Conservation (phyloP, 2,888 invertebrate genomes). For the Penaeus monodon region DNA sequence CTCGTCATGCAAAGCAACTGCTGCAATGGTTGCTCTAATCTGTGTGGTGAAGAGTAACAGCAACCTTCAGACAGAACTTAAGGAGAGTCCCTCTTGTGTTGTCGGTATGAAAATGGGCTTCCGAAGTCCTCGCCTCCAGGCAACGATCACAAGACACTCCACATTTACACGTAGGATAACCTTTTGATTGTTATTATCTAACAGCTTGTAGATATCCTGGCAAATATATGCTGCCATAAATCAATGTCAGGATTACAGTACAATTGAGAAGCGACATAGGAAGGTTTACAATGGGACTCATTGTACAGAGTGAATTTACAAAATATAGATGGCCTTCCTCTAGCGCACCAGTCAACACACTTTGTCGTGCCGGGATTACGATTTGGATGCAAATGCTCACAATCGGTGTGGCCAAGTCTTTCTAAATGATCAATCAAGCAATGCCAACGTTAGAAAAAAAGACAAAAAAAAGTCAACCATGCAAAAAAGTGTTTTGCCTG, state of each 20-base stretch:
- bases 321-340: conserved; percentile 39
- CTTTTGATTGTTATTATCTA: conserved; percentile 57
- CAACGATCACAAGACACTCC: conserved; percentile 35
- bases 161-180: conserved; percentile 49
- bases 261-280: conserved; percentile 55
- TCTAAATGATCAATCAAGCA: neutral
- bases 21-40: conserved; percentile 20
- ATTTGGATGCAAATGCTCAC: neutral
- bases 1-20: conserved; percentile 12
- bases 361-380: neutral
- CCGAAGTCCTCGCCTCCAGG: conserved; percentile 32
- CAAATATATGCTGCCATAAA: conserved; percentile 52
- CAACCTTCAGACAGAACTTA: conserved; percentile 30
- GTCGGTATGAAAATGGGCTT: conserved; percentile 24
- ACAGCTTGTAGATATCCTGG: conserved; percentile 50
- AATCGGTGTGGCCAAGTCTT: neutral
- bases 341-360: conserved; percentile 29
- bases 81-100: conserved; percentile 12
- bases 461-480: neutral
- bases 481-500: neutral
- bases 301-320: conserved; percentile 61
- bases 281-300: conserved; percentile 51
- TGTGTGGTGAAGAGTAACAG: conserved; percentile 22
- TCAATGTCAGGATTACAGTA: conserved; percentile 40
- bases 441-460: neutral